Percentiles rank a stretch among this genome's conserved stretches.
These are phyloP conservation scores for Hyppa rectilinea DNA, from an alignment of 2,888 invertebrate genomes.

Conservation along the genomic window DNA sequence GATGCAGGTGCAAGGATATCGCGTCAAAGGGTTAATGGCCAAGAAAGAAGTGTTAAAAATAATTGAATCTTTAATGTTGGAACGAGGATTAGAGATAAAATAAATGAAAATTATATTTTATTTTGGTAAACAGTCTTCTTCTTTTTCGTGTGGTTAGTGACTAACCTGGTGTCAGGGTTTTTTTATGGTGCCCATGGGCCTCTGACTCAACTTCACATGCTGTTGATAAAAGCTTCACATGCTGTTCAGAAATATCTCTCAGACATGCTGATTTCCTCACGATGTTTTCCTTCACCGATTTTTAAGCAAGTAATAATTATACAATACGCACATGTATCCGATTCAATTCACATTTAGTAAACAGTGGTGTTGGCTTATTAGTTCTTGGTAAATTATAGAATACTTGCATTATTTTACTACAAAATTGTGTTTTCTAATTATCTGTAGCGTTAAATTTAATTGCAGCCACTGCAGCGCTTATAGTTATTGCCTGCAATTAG, in stretches of 20 bases:
- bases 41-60: slow-evolving; percentile 31
- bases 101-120: not conserved
- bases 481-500: not conserved
- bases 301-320: no score
- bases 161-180: no score
- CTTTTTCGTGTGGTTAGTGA: no score
- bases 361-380: not conserved
- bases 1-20: slow-evolving; percentile 67
- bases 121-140: not conserved
- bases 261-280: no score
- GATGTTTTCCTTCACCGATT: no score
- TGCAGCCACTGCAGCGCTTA: not conserved
- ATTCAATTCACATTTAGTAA: no score
- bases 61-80: slow-evolving; percentile 18
- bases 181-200: no score
- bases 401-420: not conserved
- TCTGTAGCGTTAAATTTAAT: not conserved
- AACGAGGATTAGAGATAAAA: not conserved
- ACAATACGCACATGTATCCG: no score
- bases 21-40: slow-evolving; percentile 36
- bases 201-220: no score
- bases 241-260: no score
- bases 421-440: not conserved
- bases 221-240: no score
- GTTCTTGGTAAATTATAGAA: not conserved